Percentiles rank a stretch among this genome's conserved stretches.
Conservation (phyloP, 2,797 vertebrate species). For the Okamejei kenojei region DNA sequence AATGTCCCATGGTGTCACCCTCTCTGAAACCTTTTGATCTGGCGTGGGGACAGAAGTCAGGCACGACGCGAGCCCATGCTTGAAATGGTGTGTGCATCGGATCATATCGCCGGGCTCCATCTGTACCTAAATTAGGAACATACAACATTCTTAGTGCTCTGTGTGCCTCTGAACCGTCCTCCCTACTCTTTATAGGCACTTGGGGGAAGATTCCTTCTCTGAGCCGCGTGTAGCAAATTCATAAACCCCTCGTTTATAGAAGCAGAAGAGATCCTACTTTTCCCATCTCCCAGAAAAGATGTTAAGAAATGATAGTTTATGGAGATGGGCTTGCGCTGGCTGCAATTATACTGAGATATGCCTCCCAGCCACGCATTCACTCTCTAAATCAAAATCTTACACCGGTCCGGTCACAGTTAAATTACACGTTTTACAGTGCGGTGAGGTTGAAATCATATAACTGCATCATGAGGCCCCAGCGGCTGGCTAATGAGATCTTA, state of each 20-base stretch:
- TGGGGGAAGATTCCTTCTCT: neutral
- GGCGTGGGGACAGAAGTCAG: neutral
- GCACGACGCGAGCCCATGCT: neutral
- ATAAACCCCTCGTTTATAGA: neutral
- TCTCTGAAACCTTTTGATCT: neutral
- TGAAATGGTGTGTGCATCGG: neutral
- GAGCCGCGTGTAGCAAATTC: neutral
- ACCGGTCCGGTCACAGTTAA: neutral
- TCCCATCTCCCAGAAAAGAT: neutral
- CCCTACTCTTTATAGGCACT: neutral
- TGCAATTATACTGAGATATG: neutral
- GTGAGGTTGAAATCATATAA: constrained; percentile 19
- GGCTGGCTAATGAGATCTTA: constrained; percentile 33
- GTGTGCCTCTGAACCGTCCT: neutral
- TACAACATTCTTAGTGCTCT: neutral
- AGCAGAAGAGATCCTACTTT: neutral
- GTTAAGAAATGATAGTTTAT: constrained; percentile 26
- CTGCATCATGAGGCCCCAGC: neutral
- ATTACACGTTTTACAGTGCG: neutral
- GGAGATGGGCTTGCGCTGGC: constrained; percentile 9
- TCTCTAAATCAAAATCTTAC: constrained; percentile 21
- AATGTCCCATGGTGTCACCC: neutral
- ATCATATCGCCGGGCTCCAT: neutral
- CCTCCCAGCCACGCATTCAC: constrained; percentile 6
- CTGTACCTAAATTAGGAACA: neutral